Evolutionary conservation across 2,888 invertebrate genomes (phyloP).

Genomic region (Synanthedon tipuliformis): DNA sequence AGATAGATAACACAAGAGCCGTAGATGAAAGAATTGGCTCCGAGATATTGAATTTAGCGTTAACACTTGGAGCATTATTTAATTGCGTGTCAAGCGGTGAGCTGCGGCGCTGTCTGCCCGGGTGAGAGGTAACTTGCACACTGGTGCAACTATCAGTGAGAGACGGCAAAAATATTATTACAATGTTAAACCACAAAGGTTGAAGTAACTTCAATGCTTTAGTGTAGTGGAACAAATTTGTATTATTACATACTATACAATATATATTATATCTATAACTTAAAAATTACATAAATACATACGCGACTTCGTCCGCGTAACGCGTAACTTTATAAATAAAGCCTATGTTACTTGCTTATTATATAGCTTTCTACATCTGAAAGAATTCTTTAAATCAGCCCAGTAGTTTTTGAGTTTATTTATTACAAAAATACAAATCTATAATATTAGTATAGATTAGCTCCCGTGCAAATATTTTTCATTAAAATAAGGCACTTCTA

Average conservation of each 20-base stretch:
- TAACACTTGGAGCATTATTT: conserved; percentile 64
- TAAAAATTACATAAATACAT: too few species aligned
- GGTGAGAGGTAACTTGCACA: conserved; percentile 21
- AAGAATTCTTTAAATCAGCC: too few species aligned
- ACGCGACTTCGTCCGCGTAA: background rate
- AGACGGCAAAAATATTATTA: background rate
- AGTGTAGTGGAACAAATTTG: too few species aligned
- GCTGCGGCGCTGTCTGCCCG: conserved; percentile 22
- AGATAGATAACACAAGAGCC: conserved; percentile 30
- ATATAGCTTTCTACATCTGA: too few species aligned
- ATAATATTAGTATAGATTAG: too few species aligned
- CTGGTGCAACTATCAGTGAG: background rate
- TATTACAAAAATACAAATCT: background rate
- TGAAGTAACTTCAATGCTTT: background rate
- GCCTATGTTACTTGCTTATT: too few species aligned
- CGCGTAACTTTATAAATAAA: too few species aligned
- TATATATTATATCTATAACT: too few species aligned
- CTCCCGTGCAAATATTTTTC: too few species aligned
- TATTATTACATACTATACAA: too few species aligned
- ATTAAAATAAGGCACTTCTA: too few species aligned
- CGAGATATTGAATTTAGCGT: conserved; percentile 66
- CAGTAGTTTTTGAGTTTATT: too few species aligned
- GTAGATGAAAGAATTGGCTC: conserved; percentile 43
- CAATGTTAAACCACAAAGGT: background rate
- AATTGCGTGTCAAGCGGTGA: conserved; percentile 58